Conservation (phyloP, 2,797 vertebrate genomes). For the Momotus momota region DNA sequence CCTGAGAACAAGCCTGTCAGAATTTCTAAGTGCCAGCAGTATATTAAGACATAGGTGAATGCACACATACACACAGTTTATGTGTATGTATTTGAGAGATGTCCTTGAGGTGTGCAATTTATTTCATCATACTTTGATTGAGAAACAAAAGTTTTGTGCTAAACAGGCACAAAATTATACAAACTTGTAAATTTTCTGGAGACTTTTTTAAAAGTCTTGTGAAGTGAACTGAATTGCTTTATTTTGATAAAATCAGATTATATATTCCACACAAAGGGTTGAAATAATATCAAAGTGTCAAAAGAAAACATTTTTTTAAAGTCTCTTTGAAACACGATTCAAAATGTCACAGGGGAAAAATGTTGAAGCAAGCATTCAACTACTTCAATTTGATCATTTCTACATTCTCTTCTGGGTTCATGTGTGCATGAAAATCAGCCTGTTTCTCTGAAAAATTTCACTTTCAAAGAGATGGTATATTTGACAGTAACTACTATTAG, state of each 20-base stretch:
- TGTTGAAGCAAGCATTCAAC: constrained; percentile 38
- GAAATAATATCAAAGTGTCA: constrained; percentile 61
- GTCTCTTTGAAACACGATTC: constrained; percentile 42
- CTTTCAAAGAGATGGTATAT: background rate
- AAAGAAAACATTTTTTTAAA: constrained; percentile 56
- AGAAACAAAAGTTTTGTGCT: background rate
- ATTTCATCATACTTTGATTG: background rate
- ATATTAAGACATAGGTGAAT: background rate
- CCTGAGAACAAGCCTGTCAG: background rate
- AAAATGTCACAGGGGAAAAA: constrained; percentile 57
- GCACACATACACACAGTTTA: background rate
- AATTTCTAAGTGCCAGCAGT: background rate
- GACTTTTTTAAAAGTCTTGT: background rate
- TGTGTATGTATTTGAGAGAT: background rate
- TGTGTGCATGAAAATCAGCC: background rate
- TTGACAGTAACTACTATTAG: background rate
- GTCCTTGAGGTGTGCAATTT: background rate
- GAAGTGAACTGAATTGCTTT: constrained; percentile 12
- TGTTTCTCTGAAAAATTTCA: background rate
- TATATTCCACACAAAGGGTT: constrained; percentile 50
- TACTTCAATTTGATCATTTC: constrained; percentile 42
- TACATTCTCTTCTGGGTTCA: background rate
- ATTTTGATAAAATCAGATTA: constrained; percentile 61
- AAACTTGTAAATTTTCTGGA: background rate
- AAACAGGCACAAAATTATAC: background rate